Base-by-base conservation (phyloP, 2,888 invertebrate species). In the Frankliniella fusca region DNA sequence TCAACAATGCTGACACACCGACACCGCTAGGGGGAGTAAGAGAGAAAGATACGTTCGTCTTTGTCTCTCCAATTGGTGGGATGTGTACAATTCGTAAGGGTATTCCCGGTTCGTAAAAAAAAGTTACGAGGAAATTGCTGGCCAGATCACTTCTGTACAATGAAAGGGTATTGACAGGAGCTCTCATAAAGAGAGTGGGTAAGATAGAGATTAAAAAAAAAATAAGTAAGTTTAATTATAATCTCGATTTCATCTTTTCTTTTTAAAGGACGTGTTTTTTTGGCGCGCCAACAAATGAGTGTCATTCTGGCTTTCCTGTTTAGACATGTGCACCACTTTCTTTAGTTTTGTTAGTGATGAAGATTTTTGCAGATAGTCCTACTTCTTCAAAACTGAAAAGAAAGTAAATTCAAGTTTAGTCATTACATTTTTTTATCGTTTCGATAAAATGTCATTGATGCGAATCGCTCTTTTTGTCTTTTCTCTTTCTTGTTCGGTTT, bases 1-100 rank as follows among this genome's bases (percentile, higher is more conserved):
- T 76, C 70, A 76, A 76, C 70, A 76, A 76, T 76, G 70, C 70
- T 76, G 70, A 76, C 70, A 76, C 70, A 76, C 70, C n/a, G 65
- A 54, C 54, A 10, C 61, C 61, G 18, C 61, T 61, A 38, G 5
- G 5, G 38, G 38, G 61, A 61, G 61, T n/a, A n/a, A 61, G 61
- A 61, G 20, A 18, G 61, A 61, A 8, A n/a, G n/a, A 61, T 61
- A 38, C 61, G 15, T 61, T 18, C 5, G 38, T 61, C 61, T 61
- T 61, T 61, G 61, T 61, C 61, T 20, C 15, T 61, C 61, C 54
- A 54, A 54, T 54, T 54, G 38, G 38, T 3, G 5, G 38, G 38
- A 38, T 5, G 38, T 5, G 5, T 2, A 38, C 38, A 3, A 3
- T 38, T 38, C 38, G 38, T 38, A 38, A 38, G 38, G 38, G 38